phyloP scores from a whole-genome alignment of 92 coral and sea anemone species.

The Galaxea fascicularis region DNA sequence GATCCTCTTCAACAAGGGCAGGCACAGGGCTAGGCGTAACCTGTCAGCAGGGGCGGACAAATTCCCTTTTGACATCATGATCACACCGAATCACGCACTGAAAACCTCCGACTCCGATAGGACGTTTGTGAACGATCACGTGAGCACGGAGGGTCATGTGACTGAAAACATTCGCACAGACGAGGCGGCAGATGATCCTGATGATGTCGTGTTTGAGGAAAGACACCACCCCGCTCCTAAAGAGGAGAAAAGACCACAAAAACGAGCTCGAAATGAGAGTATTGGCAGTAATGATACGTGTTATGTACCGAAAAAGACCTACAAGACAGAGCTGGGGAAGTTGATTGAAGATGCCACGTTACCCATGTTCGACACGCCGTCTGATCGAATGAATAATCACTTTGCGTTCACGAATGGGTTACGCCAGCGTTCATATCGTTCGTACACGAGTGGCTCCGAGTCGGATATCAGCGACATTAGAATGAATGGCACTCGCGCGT shows the following conservation, averaged over 20 bases:
- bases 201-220: slow-evolving; percentile 79
- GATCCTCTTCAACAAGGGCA: slow-evolving; percentile 94
- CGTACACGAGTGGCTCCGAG: slow-evolving; percentile 98
- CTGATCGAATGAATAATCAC: slow-evolving; percentile 63
- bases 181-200: slow-evolving; percentile 56
- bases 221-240: slow-evolving; percentile 60
- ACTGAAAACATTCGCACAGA: slow-evolving; percentile 82
- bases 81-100: slow-evolving; percentile 64
- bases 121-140: slow-evolving; percentile 66
- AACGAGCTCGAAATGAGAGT: slow-evolving; percentile 73
- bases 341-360: slow-evolving; percentile 90
- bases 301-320: slow-evolving; percentile 74
- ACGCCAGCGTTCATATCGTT: slow-evolving; percentile 91
- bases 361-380: slow-evolving; percentile 89
- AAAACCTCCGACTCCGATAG: slow-evolving; percentile 76
- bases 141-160: slow-evolving; percentile 80
- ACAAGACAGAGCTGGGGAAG: slow-evolving; percentile 88
- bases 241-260: slow-evolving; percentile 64
- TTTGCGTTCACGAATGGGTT: slow-evolving; percentile 86
- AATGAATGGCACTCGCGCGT: slow-evolving; percentile 85
- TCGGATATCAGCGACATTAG: slow-evolving; percentile 80
- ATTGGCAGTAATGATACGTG: slow-evolving; percentile 67
- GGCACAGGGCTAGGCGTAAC: slow-evolving; percentile 91
- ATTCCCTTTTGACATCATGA: slow-evolving; percentile 39
- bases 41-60: slow-evolving; percentile 80